Evolutionary conservation across 1,140 invertebrate species (phyloP), one percentile per base, ranked within the genome.

Genomic region (Araneus ventricosus): DNA sequence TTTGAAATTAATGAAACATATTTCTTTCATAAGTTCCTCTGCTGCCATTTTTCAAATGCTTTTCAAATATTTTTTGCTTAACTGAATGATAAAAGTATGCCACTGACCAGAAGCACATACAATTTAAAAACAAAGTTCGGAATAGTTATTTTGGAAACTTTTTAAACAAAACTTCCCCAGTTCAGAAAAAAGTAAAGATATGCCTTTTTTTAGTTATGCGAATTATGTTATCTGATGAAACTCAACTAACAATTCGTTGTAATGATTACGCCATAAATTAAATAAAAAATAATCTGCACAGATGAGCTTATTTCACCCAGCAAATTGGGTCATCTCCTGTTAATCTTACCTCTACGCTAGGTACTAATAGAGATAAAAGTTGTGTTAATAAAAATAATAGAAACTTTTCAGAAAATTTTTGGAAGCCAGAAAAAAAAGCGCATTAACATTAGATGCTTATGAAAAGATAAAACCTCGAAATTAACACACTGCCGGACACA

Each of bases 311-410:
- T 75, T 75, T 75, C 30, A 75, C 30, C 14, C 10, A 34, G 5
- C 20, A 75, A 75, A 75, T 34, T 75, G 30, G 30, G 70, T 75
- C 70, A 75, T 37, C 70, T 75, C 34, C 70, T 37, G 70, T 75
- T 75, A 75, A 75, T 75, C 70, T 75, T 75, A 34, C 34, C 20
- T 75, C 70, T 37, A 37, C 30, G 70, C 6, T 34, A 34, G 30
- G 14, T 75, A 37, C 2, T 75, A 70, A 75, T 52, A 52, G 30
- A 22, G 70, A 75, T 75, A 75, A 75, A 75, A 75, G 30, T 75
- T 34, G 34, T 37, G 4, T 37, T 84, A 45, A 84, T 14, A 45
- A 84, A 17, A 84, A 52, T 52, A 52, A 41, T n/a, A n/a, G n/a
- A 41, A 84, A 52, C 39, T 41, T 84, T 84, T 24, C 10, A 17